phyloP scores from a whole-genome alignment of 2,888 invertebrate genomes.

The Lasioglossum villosulum region DNA sequence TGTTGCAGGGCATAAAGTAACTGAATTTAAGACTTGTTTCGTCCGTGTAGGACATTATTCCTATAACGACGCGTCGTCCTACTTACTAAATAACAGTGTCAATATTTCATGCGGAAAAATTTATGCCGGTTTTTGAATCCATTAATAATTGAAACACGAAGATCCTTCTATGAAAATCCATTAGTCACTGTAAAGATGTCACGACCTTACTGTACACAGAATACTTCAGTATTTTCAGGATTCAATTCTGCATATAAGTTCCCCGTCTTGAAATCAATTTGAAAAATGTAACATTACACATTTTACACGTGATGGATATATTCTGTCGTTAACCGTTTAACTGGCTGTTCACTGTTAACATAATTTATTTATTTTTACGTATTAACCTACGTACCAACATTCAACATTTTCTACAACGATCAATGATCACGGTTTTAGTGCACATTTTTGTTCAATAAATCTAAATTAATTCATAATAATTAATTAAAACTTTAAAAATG shows the following conservation, averaged over 20 bases:
- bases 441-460: background rate
- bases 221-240: background rate
- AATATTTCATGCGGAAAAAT: constrained; percentile 2
- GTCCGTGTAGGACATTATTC: background rate
- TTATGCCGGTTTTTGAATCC: background rate
- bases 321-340: background rate
- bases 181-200: background rate
- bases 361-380: too few species aligned
- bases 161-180: background rate
- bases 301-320: background rate
- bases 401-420: background rate
- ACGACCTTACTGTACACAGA: background rate
- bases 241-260: background rate
- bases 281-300: background rate
- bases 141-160: background rate
- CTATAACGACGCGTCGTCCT: background rate
- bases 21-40: constrained; percentile 10
- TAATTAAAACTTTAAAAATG: background rate
- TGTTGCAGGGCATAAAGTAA: constrained; percentile 9
- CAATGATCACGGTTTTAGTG: background rate
- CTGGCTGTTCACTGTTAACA: background rate
- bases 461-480: background rate
- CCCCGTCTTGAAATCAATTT: background rate
- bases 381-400: background rate
- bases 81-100: constrained; percentile 6